Base-by-base conservation (phyloP, 2,888 invertebrate genomes). In the Spisula solida region DNA sequence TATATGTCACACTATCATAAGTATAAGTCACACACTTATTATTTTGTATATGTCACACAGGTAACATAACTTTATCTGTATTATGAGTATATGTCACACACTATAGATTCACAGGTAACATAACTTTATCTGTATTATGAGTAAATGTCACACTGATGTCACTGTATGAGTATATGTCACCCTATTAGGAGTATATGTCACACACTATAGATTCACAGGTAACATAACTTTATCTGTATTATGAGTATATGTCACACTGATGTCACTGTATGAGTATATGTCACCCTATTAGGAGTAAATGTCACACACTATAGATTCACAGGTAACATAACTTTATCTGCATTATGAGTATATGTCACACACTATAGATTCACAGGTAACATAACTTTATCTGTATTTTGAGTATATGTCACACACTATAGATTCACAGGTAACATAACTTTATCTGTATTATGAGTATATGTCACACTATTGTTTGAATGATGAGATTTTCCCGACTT, bases 401-500 rank as follows among this genome's bases (percentile, higher is more conserved):
- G 6, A 55, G 94, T 95, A 84, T 95, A 95, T 10, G 95, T 95
- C 31, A 95, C 95, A 87, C 94, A 87, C 78, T 95, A 96, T 79
- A 96, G 93, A 87, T 95, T 95, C 80, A 95, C 95, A 47, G 95
- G 95, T 70, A 95, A 84, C 86, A 94, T 93, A n/a, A 96, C 95
- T 93, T 95, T 95, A 84, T 96, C 96, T 48, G 94, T 94, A 51
- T 94, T 94, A 88, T 95, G 95, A 88, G 94, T 95, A 85, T 95
- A 96, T 12, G 95, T 95, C 41, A 95, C 95, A 87, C 94, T 94
- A 18, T 93, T 95, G 88, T 95, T 95, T 31, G 95, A 95, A 78
- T 94, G 94, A 89, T 94, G 94, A 10, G 95, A 95, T 87, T 95
- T 95, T 29, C 95, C 96, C 31, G 96, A 96, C 89, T 95, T 94